These are phyloP conservation scores for Amphiduros pacificus DNA, from an alignment of 2,888 invertebrate genomes.

Conservation along the genomic window DNA sequence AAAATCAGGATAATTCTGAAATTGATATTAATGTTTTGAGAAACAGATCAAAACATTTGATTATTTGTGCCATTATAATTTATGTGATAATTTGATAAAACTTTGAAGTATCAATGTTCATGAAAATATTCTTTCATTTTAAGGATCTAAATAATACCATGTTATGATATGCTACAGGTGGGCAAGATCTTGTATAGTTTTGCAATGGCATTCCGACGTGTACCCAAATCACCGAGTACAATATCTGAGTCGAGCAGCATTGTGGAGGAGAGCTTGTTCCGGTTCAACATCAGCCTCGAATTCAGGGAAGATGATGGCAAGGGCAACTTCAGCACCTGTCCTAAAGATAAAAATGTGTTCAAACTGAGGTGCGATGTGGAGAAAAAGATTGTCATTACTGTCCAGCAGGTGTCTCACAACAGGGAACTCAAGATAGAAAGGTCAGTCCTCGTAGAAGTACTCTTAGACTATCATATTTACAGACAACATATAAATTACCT, in stretches of 20 bases:
- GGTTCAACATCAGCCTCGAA: constrained; percentile 89
- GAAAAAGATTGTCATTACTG: constrained; percentile 83
- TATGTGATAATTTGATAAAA: no score
- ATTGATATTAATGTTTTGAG: no score
- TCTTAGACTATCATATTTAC: background rate
- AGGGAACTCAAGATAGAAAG: constrained; percentile 76
- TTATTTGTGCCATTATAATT: no score
- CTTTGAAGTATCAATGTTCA: no score
- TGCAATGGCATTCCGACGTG: constrained; percentile 89
- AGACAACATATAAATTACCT: no score
- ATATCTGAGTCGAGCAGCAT: constrained; percentile 26
- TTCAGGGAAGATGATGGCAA: constrained; percentile 66
- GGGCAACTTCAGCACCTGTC: constrained; percentile 71
- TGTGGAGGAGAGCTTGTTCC: constrained; percentile 67
- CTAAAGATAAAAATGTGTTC: constrained; percentile 64
- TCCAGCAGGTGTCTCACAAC: constrained; percentile 63
- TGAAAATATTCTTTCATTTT: no score
- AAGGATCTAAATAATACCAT: no score
- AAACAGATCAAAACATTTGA: no score
- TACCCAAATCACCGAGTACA: constrained; percentile 63
- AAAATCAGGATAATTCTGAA: no score
- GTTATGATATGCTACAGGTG: constrained; percentile 55
- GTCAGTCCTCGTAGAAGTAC: no score
- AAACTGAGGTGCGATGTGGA: constrained; percentile 77
- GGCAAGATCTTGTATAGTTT: constrained; percentile 73